Conservation (phyloP, 2,888 invertebrate species). For the Heteromurus nitidus region DNA sequence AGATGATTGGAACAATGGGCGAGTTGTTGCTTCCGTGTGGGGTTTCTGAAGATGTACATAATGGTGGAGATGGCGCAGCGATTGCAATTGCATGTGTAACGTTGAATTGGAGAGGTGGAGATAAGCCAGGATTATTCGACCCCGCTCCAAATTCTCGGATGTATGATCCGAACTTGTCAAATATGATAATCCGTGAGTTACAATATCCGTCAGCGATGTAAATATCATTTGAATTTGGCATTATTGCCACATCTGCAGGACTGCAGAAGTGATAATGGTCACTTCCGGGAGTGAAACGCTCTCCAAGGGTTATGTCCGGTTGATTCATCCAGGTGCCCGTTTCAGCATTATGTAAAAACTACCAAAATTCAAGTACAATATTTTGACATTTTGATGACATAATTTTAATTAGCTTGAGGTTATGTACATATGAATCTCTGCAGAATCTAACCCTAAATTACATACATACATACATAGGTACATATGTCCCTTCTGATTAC, state of each 20-base stretch:
- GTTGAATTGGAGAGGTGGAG: constrained; percentile 74
- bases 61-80: constrained; percentile 22
- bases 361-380: no score
- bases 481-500: no score
- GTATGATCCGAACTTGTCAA: constrained; percentile 80
- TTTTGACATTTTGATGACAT: constrained; percentile 49
- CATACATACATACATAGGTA: no score
- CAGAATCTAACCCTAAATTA: no score
- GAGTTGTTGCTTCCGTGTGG: neutral
- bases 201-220: constrained; percentile 89
- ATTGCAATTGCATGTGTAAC: constrained; percentile 68
- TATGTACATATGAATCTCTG: no score
- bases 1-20: constrained; percentile 74
- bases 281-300: constrained; percentile 81
- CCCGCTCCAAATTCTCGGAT: constrained; percentile 81
- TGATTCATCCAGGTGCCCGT: constrained; percentile 65
- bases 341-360: constrained; percentile 62
- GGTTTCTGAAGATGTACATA: no score
- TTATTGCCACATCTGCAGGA: constrained; percentile 85
- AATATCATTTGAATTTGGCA: constrained; percentile 81
- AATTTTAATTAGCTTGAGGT: no score
- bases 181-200: constrained; percentile 87
- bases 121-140: neutral
- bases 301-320: constrained; percentile 78
- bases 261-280: constrained; percentile 85